phyloP scores from a whole-genome alignment of 2,888 invertebrate genomes.

The Phrixothrix hirtus region DNA sequence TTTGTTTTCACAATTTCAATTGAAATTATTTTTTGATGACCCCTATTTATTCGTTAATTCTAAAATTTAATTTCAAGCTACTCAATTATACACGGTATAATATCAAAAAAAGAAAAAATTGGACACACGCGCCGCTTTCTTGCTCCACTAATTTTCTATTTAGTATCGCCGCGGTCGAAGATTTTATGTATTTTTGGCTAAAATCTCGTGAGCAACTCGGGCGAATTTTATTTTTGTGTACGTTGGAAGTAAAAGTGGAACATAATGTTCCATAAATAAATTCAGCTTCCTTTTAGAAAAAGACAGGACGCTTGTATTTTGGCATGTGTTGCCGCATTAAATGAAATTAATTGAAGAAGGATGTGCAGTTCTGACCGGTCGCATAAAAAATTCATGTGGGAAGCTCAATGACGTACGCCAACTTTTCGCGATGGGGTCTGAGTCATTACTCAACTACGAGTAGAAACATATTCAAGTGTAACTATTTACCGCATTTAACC shows the following conservation, averaged over 20 bases:
- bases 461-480: conserved; percentile 6
- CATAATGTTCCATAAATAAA: conserved; percentile 16
- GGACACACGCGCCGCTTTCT: too few species aligned
- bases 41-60: too few species aligned
- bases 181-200: too few species aligned
- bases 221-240: neutral
- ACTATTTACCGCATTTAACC: conserved; percentile 2
- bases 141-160: too few species aligned
- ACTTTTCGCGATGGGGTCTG: conserved; percentile 3
- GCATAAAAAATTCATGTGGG: conserved; percentile 14
- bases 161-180: too few species aligned
- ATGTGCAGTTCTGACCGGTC: conserved; percentile 10
- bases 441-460: conserved; percentile 4
- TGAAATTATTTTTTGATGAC: too few species aligned
- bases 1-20: too few species aligned
- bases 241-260: conserved; percentile 15
- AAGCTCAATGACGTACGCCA: conserved; percentile 6
- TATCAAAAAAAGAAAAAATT: too few species aligned
- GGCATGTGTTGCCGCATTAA: conserved; percentile 3
- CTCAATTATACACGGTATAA: too few species aligned
- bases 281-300: conserved; percentile 18
- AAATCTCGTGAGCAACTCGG: too few species aligned
- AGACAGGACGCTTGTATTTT: neutral
- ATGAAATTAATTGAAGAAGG: conserved; percentile 17
- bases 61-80: too few species aligned